phyloP scores from a whole-genome alignment of 2,113 vertebrate species.

The Tauraco erythrolophus region DNA sequence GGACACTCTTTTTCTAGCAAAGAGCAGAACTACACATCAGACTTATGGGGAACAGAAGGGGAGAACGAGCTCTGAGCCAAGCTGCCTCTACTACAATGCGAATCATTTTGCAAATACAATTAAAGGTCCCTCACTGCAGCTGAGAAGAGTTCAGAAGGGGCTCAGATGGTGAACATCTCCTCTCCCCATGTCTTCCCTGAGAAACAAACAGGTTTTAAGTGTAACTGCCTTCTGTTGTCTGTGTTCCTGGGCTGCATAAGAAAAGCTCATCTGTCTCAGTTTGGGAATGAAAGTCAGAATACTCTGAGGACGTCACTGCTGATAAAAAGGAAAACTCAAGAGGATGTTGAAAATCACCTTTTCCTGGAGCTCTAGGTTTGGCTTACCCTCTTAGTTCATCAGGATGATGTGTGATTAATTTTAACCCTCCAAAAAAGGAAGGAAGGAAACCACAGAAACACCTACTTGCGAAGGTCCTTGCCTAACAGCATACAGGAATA shows the following conservation, averaged over 20 bases:
- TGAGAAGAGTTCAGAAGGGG: not conserved
- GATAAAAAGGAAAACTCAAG: not conserved
- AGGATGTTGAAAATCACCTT: not conserved
- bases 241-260: not conserved
- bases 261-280: not conserved
- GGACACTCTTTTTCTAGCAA: not conserved
- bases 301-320: not conserved
- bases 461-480: not conserved
- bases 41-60: rapidly evolving
- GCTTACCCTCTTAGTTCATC: not conserved
- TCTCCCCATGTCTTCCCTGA: not conserved
- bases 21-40: not conserved
- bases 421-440: not conserved
- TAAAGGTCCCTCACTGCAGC: not conserved
- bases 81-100: not conserved
- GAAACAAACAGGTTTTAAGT: not conserved
- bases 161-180: not conserved
- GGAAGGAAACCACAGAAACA: not conserved
- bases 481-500: not conserved
- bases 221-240: not conserved
- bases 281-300: not conserved
- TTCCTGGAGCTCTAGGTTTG: not conserved
- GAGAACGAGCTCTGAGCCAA: not conserved
- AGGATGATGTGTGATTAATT: not conserved
- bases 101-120: not conserved